Base-by-base conservation (phyloP, 1,140 invertebrate genomes). In the Euwallacea similis region DNA sequence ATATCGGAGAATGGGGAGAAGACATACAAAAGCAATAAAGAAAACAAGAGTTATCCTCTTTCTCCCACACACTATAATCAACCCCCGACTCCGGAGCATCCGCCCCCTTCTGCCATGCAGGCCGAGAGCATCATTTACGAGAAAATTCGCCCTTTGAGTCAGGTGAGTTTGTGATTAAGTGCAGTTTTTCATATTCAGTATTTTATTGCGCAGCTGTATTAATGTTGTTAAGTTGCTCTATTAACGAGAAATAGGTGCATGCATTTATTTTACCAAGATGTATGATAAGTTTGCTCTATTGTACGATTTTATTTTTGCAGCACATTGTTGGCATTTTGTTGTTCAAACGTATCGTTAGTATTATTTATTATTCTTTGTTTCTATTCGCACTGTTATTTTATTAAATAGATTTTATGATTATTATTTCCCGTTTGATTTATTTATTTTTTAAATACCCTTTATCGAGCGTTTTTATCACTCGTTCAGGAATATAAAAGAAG, bases 31-130 rank as follows among this genome's bases (percentile, higher is more conserved):
- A 66, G 73, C 65, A 75, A 43, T 42, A 72, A 69, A 21, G 61
- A 69, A 53, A 80, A 82, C 7, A 80, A 76, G 21, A 79, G 80
- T 2, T 85, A 87, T 83, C 84, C 90, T 55, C 76, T 87, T 68
- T 95, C 93, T 73, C 95, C 95, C 2, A 93, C 93, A 6, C 92
- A 95, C 78, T 96, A 96, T 77, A 87, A 89, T 59, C 94, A 97
- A 83, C 95, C 94, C 6, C 94, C 95, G 0, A 98, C 95, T 4
- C 95, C 95, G 0, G 95, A 97, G 78, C 94, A 96, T 84, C 94
- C 95, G 6, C 96, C 96, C 7, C 96, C 96, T 0, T 93, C 93
- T n/a, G 93, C 95, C 7, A 86, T 89, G 74, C 93, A 95, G 75
- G 95, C 96, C 0, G 91, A 95, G 81, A 89, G 89, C 78, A 91